phyloP scores from a whole-genome alignment of 1,140 invertebrate species.

The Aphaenogaster ashmeadi region DNA sequence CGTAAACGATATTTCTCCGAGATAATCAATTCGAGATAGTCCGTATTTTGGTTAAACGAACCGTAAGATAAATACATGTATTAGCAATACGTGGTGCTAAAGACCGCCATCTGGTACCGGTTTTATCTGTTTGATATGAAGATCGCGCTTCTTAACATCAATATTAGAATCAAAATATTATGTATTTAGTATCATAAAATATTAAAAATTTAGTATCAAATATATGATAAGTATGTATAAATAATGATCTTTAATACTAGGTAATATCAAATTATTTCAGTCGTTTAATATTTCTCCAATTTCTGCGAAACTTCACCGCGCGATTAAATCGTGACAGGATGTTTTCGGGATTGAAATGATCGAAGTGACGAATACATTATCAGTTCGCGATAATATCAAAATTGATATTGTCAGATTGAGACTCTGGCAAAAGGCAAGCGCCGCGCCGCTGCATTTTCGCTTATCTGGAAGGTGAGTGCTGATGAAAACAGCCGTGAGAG shows the following conservation, averaged over 20 bases:
- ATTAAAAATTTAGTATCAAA: neutral
- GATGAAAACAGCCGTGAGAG: neutral
- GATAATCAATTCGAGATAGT: constrained; percentile 8
- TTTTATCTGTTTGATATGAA: neutral
- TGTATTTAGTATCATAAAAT: neutral
- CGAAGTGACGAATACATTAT: neutral
- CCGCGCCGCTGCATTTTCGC: neutral
- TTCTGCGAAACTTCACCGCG: neutral
- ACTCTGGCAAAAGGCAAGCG: neutral
- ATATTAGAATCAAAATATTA: neutral
- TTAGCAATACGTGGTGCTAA: neutral
- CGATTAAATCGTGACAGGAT: neutral
- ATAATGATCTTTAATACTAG: neutral
- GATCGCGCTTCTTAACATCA: neutral
- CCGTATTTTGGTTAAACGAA: constrained; percentile 16
- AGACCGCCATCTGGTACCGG: neutral
- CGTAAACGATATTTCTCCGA: constrained; percentile 32
- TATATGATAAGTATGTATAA: neutral
- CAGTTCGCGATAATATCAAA: neutral
- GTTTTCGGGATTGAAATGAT: neutral
- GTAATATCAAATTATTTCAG: neutral
- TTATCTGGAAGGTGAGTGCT: no score
- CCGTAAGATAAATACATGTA: neutral
- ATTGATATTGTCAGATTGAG: neutral
- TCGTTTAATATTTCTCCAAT: neutral